Evolutionary conservation across 2,888 invertebrate species (phyloP), one percentile per base, ranked within the genome.

Genomic region (Chrysolina americana): DNA sequence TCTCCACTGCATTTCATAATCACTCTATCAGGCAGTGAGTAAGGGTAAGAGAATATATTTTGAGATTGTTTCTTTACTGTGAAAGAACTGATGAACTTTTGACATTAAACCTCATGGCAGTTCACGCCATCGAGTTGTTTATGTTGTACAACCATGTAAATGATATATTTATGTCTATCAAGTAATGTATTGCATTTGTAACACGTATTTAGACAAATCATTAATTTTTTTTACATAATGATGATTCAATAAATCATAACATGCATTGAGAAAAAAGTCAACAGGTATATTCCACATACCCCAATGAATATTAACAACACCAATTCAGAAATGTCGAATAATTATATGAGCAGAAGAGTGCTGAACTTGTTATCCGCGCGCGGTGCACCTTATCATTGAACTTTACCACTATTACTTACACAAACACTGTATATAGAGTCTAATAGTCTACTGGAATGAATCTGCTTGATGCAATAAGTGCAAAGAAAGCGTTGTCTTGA

Each of bases 401-500:
- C 65, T 65, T 47, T 65, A 66, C 23, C 28, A 41, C 53, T 41
- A 53, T 68, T 68, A 41, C 23, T 36, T 68, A 53, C 68, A 68
- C 36, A 36, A 63, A 17, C 63, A 23, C 28, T 2, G 15, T 47
- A 41, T 19, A 41, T 68, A 72, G 48, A 65, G 68, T 21, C 68
- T 59, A 63, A 50, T 68, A n/a, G 72, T 68, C 68, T 72, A 72
- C 68, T 72, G 68, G 50, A 65, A 48, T 56, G 13, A 53, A 53
- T 66, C 21, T 66, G 66, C 50, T 50, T 23, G 59, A 71, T 62
- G 62, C 41, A 66, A 62, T 72, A 50, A 68, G 47, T 53, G 41
- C 19, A 41, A 72, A 72, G 72, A 72, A 72, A 72, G 72, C 68
- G 62, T 21, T 36, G 44, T 5, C 47, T 21, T 59, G 23, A 66